These are phyloP conservation scores for Toxotes lorentzi DNA, from an alignment of 2,797 vertebrate genomes.

Conservation along the genomic window DNA sequence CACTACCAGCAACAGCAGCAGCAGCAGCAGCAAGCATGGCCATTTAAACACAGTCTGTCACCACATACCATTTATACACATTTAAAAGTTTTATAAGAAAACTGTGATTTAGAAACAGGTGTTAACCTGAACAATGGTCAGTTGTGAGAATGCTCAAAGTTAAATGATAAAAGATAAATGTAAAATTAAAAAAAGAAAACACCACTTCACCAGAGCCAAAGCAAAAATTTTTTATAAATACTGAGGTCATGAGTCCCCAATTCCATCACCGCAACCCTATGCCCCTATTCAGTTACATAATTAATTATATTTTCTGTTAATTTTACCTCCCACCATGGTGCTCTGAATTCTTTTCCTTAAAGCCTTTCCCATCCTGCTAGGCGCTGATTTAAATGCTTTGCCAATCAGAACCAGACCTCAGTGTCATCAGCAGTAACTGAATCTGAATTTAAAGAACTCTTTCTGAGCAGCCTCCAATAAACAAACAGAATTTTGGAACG, in stretches of 20 bases:
- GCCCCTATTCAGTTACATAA: not conserved
- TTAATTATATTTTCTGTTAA: not conserved
- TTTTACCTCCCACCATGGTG: not conserved
- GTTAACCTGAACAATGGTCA: slow-evolving; percentile 36
- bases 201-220: not conserved
- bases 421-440: not conserved
- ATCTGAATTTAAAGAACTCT: not conserved
- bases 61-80: slow-evolving; percentile 32
- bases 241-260: not conserved
- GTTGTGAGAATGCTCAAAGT: slow-evolving; percentile 6
- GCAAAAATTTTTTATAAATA: slow-evolving; percentile 3
- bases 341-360: not conserved
- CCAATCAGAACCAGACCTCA: not conserved
- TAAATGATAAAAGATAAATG: not conserved
- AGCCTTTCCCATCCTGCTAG: too few relatives aligned
- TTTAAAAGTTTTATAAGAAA: slow-evolving; percentile 50
- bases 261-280: not conserved
- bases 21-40: slow-evolving; percentile 23
- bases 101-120: slow-evolving; percentile 52
- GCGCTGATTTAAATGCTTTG: not conserved
- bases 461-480: not conserved
- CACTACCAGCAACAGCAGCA: slow-evolving; percentile 11
- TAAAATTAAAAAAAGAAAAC: slow-evolving; percentile 2
- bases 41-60: slow-evolving; percentile 53
- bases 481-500: not conserved